Conservation (phyloP, 2,888 invertebrate genomes). For the Caenorhabditis panamensis region DNA sequence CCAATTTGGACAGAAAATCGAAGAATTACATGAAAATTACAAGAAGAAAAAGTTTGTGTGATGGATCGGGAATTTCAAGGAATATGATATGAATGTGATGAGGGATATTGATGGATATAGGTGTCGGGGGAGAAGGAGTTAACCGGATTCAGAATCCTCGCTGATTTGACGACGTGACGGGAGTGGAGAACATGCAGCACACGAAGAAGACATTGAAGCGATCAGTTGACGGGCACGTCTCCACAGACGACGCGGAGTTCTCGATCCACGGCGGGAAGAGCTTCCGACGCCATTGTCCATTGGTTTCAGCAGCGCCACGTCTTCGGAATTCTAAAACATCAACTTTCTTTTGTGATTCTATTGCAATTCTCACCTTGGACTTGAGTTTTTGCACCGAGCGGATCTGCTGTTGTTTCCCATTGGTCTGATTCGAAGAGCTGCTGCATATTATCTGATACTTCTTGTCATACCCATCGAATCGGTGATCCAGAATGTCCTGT, state of each 20-base stretch:
- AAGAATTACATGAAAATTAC: conserved; percentile 16
- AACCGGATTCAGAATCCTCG: conserved; percentile 56
- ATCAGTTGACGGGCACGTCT: conserved; percentile 45
- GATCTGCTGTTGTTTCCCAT: conserved; percentile 38
- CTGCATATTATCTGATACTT: conserved; percentile 37
- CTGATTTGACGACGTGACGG: conserved; percentile 53
- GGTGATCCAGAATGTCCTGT: conserved; percentile 29
- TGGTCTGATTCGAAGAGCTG: conserved; percentile 4
- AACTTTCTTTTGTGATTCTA: too few species aligned
- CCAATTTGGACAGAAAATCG: conserved; percentile 34
- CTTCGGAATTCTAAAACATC: conserved; percentile 51
- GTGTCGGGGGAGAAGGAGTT: not conserved
- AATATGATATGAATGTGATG: conserved; percentile 34
- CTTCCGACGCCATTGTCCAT: conserved; percentile 20
- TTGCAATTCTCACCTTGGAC: conserved; percentile 11
- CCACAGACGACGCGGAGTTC: conserved; percentile 53
- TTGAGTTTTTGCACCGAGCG: conserved; percentile 34
- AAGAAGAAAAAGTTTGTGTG: conserved; percentile 8
- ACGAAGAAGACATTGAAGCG: conserved; percentile 53
- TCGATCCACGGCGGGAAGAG: conserved; percentile 18
- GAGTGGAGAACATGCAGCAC: conserved; percentile 47
- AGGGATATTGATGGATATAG: conserved; percentile 1
- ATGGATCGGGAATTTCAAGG: not conserved
- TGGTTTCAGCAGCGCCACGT: conserved; percentile 52
- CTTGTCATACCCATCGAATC: conserved; percentile 51